A percentile compares a stretch with the other conserved stretches of the same genome.
These are phyloP conservation scores for Oscheius sp. DNA, from an alignment of 2,888 invertebrate species.

Conservation along the genomic window DNA sequence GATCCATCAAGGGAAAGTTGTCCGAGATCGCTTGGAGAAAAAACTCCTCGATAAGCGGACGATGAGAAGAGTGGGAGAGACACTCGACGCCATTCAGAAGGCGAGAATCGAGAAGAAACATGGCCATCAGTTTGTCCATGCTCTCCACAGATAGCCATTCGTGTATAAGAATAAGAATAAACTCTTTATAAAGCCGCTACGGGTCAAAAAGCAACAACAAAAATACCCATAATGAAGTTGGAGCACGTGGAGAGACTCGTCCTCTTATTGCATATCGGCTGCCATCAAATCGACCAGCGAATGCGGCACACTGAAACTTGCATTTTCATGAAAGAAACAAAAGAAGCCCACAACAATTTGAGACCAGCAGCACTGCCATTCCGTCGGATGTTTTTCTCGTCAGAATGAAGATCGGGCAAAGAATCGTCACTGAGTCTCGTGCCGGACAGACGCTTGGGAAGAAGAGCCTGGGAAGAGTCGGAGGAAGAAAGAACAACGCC, in stretches of 20 bases:
- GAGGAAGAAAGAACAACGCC: constrained; percentile 52
- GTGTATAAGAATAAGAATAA: neutral
- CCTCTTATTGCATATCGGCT: constrained; percentile 43
- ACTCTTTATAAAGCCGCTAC: too few relatives aligned
- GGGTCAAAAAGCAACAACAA: constrained; percentile 4
- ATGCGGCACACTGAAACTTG: constrained; percentile 47
- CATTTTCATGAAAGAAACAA: neutral
- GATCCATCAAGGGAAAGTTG: constrained; percentile 36
- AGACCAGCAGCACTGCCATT: constrained; percentile 66
- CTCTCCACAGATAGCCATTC: neutral
- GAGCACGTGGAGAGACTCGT: constrained; percentile 10
- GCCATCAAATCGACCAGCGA: constrained; percentile 54
- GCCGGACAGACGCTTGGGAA: constrained; percentile 49
- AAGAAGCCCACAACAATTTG: constrained; percentile 58
- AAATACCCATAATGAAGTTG: constrained; percentile 29
- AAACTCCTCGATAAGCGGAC: constrained; percentile 66
- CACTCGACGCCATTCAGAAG: constrained; percentile 56
- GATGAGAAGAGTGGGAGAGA: constrained; percentile 62
- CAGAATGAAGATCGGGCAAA: constrained; percentile 70
- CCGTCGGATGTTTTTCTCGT: constrained; percentile 70
- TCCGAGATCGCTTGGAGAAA: constrained; percentile 55
- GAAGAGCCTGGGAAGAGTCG: constrained; percentile 66
- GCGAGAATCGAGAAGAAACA: constrained; percentile 52
- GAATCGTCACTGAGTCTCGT: constrained; percentile 64
- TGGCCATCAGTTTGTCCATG: constrained; percentile 52